A percentile compares a stretch with the other conserved stretches of the same genome.
Evolutionary conservation across 2,888 invertebrate genomes (phyloP).

Genomic region (Anthrax anthrax): DNA sequence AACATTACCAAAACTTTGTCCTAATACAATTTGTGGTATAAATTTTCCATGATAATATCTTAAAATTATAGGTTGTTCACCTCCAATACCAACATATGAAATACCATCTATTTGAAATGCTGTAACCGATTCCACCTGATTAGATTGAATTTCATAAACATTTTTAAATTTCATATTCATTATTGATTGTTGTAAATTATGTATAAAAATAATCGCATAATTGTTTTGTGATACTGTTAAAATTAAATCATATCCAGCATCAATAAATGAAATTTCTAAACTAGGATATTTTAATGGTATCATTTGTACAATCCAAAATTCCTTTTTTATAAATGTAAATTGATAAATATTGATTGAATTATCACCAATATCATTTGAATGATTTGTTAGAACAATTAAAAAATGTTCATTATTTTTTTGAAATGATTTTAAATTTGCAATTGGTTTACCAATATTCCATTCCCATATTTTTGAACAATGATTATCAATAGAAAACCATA

Average conservation of each 20-base stretch:
- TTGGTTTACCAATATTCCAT: slow-evolving; percentile 20
- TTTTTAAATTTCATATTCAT: slow-evolving; percentile 16
- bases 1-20: slow-evolving; percentile 27
- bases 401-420: slow-evolving; percentile 15
- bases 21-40: slow-evolving; percentile 24
- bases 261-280: slow-evolving; percentile 20
- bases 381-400: slow-evolving; percentile 18
- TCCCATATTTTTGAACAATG: slow-evolving; percentile 18
- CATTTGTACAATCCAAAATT: slow-evolving; percentile 29
- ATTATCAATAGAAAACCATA: slow-evolving; percentile 21
- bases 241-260: slow-evolving; percentile 26
- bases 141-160: slow-evolving; percentile 16
- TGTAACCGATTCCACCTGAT: slow-evolving; percentile 21
- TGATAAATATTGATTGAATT: slow-evolving; percentile 18
- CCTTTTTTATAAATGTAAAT: slow-evolving; percentile 2
- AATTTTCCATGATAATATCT: slow-evolving; percentile 26
- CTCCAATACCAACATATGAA: slow-evolving; percentile 29
- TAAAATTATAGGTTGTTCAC: slow-evolving; percentile 25
- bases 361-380: slow-evolving; percentile 7
- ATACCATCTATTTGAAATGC: slow-evolving; percentile 32
- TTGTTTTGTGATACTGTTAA: slow-evolving; percentile 25
- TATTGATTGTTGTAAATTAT: slow-evolving; percentile 18
- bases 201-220: slow-evolving; percentile 21
- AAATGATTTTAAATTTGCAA: slow-evolving; percentile 20
- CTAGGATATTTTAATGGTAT: slow-evolving; percentile 19